phyloP scores from a whole-genome alignment of 2,888 invertebrate species.

The Orthosia gracilis region DNA sequence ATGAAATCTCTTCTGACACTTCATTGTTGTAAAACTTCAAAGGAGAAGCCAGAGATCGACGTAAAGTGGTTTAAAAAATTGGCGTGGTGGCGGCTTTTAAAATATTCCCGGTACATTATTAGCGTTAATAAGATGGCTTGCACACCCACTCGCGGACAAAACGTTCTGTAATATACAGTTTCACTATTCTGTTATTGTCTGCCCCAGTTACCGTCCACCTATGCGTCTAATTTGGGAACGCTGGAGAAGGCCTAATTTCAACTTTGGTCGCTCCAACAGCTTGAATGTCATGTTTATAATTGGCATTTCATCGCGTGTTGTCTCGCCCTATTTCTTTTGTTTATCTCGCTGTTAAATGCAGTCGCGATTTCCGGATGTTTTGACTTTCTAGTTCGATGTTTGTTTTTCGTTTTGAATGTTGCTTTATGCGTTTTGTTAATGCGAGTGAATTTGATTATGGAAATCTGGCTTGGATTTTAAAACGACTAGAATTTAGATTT shows the following conservation, averaged over 20 bases:
- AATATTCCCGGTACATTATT: slow-evolving; percentile 76
- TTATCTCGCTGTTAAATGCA: slow-evolving; percentile 58
- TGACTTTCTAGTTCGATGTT: slow-evolving; percentile 41
- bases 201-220: slow-evolving; percentile 71
- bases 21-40: slow-evolving; percentile 51
- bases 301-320: slow-evolving; percentile 64
- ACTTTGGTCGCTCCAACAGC: slow-evolving; percentile 66
- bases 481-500: background rate
- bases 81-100: slow-evolving; percentile 73
- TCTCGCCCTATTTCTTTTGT: slow-evolving; percentile 66
- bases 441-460: slow-evolving; percentile 11
- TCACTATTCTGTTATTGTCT: slow-evolving; percentile 69
- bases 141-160: slow-evolving; percentile 71
- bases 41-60: slow-evolving; percentile 60
- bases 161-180: slow-evolving; percentile 71
- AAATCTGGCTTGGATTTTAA: slow-evolving; percentile 16
- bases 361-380: slow-evolving; percentile 52
- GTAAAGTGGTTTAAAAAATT: slow-evolving; percentile 68
- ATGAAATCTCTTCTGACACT: slow-evolving; percentile 36
- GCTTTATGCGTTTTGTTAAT: slow-evolving; percentile 28
- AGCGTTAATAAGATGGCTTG: slow-evolving; percentile 75
- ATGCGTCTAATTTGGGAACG: slow-evolving; percentile 70
- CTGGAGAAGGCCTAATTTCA: slow-evolving; percentile 69
- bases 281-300: slow-evolving; percentile 71
- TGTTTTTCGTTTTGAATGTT: slow-evolving; percentile 37